Evolutionary conservation across 2,888 invertebrate genomes (phyloP).

Genomic region (Dione juno): DNA sequence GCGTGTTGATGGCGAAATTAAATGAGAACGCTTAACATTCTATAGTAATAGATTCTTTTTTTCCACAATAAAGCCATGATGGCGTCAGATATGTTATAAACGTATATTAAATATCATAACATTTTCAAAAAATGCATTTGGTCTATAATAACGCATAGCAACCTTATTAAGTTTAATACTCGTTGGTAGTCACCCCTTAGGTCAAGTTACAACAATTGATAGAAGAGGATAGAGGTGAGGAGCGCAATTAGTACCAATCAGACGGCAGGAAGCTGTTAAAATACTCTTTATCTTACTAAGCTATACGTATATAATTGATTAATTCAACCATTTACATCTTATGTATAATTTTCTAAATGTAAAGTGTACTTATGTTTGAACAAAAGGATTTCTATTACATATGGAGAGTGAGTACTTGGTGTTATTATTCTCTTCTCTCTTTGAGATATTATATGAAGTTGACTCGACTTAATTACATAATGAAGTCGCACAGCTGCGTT

Average conservation of each 20-base stretch:
- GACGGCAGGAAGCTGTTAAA: conserved; percentile 65
- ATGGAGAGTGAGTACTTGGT: conserved; percentile 1
- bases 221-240: conserved; percentile 59
- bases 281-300: conserved; percentile 51
- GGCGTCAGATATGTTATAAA: no score
- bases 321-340: conserved; percentile 5
- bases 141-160: not conserved
- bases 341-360: conserved; percentile 14
- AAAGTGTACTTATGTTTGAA: conserved; percentile 1
- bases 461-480: not conserved
- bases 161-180: conserved; percentile 1
- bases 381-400: conserved; percentile 10
- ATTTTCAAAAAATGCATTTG: not conserved
- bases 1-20: no score
- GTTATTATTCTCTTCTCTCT: conserved; percentile 11
- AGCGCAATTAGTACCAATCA: conserved; percentile 70
- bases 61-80: no score
- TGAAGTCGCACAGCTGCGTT: not conserved
- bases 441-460: conserved; percentile 7
- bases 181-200: conserved; percentile 47
- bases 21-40: no score
- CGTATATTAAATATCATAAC: no score
- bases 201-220: conserved; percentile 59
- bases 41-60: no score
- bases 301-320: conserved; percentile 45